Evolutionary conservation across 2,888 invertebrate species (phyloP), one percentile per base, ranked within the genome.

Genomic region (Plagodis dolabraria): DNA sequence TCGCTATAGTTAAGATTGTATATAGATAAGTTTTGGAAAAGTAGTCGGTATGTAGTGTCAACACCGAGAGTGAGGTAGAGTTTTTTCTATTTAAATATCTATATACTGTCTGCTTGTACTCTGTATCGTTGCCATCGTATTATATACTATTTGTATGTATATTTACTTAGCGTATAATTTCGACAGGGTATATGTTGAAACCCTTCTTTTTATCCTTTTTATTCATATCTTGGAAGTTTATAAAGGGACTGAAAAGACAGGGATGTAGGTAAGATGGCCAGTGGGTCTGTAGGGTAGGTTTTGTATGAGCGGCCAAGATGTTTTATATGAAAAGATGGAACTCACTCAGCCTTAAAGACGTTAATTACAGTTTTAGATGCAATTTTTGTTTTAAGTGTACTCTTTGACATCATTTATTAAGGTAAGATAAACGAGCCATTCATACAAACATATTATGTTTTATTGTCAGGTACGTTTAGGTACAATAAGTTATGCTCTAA

Each of bases 181-280:
- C 68, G 68, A 86, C 86, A 86, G 89, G 89, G 87, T 87, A 79
- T 87, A 79, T 71, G 74, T 67, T 78, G 67, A 69, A 71, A 65
- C 82, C 84, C 82, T 80, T 70, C 69, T 82, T 83, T 81, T 68
- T 70, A 76, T 69, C 74, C 77, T 81, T 80, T 77, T 77, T 72
- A 80, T 80, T 86, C 79, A 87, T 88, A 87, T 87, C 83, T 79
- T 74, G 72, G 73, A 74, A 75, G 77, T 72, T 68, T 53, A 71
- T 71, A 71, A 79, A 83, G 81, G 89, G 83, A 89, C 87, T 90
- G 91, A 89, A 77, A 84, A 79, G 86, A 89, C 89, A 90, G 89
- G 89, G 89, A 89, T 74, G 79, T 83, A 86, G 82, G 69, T 88
- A 87, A 80, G 79, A 76, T 75, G 84, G 79, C 77, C 80, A 78